Conservation (phyloP, 2,888 invertebrate species). For the Leptopterna dolabrata region DNA sequence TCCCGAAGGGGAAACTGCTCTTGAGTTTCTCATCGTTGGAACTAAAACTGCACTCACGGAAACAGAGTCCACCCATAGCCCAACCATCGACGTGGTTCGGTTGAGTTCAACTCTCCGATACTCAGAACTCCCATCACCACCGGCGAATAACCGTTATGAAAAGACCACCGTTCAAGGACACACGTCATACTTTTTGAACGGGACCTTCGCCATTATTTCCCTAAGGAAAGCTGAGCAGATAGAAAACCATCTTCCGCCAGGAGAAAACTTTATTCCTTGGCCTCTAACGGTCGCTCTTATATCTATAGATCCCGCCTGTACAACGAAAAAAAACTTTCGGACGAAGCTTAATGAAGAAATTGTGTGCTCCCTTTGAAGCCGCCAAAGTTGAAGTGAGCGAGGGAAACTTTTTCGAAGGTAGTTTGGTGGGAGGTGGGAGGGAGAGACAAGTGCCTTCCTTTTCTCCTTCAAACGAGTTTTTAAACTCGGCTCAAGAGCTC, state of each 20-base stretch:
- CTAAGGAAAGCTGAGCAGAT: background rate
- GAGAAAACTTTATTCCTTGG: slow-evolving; percentile 23
- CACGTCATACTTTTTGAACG: background rate
- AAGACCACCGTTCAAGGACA: background rate
- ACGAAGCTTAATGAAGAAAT: slow-evolving; percentile 44
- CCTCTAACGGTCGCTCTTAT: background rate
- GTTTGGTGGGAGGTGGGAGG: background rate
- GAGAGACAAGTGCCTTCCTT: background rate
- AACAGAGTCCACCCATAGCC: background rate
- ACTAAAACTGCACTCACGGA: background rate
- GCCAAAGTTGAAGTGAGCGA: slow-evolving; percentile 8
- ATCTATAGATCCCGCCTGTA: background rate
- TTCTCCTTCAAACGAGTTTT: slow-evolving; percentile 42
- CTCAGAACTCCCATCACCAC: background rate
- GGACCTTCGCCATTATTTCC: background rate
- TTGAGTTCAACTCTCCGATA: background rate
- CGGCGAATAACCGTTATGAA: background rate
- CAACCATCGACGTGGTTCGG: background rate
- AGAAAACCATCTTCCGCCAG: background rate
- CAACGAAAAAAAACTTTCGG: slow-evolving; percentile 25
- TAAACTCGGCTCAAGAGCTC: slow-evolving; percentile 49
- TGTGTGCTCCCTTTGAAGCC: slow-evolving; percentile 25
- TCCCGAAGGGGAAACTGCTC: background rate
- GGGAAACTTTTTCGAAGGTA: background rate
- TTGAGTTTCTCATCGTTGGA: background rate